Conservation (phyloP, 2,797 vertebrate species). For the Gallirallus australis region DNA sequence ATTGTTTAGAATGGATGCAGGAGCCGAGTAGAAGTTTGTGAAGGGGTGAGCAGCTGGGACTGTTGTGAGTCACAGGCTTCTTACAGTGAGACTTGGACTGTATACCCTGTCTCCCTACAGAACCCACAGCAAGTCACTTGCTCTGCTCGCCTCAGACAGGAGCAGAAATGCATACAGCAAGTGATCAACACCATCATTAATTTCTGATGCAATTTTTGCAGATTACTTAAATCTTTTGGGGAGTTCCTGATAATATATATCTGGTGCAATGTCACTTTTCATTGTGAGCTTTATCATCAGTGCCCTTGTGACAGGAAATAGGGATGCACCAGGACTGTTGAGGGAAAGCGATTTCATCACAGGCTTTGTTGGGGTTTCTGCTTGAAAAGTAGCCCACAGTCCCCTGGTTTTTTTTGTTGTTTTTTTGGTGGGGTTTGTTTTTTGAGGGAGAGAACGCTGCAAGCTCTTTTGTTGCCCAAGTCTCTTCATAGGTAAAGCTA, state of each 20-base stretch:
- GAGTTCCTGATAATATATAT: background rate
- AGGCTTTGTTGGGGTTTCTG: background rate
- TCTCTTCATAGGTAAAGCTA: background rate
- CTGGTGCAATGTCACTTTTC: background rate
- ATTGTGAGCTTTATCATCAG: background rate
- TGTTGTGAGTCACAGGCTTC: background rate
- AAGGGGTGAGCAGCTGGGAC: background rate
- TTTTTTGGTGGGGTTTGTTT: background rate
- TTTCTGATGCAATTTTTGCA: background rate
- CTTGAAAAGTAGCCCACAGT: background rate
- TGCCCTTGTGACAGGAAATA: background rate
- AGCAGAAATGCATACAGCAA: background rate
- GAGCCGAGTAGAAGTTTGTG: background rate
- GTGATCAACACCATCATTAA: background rate
- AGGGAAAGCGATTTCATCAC: background rate
- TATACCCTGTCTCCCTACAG: background rate
- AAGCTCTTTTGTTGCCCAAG: background rate
- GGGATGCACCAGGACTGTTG: background rate
- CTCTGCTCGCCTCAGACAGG: background rate
- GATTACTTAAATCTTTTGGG: background rate
- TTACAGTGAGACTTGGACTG: background rate
- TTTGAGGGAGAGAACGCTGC: background rate
- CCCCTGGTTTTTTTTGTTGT: background rate
- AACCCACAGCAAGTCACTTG: background rate
- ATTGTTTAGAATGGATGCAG: background rate